phyloP scores from a whole-genome alignment of 2,113 vertebrate species.

The Lophochroa leadbeateri region DNA sequence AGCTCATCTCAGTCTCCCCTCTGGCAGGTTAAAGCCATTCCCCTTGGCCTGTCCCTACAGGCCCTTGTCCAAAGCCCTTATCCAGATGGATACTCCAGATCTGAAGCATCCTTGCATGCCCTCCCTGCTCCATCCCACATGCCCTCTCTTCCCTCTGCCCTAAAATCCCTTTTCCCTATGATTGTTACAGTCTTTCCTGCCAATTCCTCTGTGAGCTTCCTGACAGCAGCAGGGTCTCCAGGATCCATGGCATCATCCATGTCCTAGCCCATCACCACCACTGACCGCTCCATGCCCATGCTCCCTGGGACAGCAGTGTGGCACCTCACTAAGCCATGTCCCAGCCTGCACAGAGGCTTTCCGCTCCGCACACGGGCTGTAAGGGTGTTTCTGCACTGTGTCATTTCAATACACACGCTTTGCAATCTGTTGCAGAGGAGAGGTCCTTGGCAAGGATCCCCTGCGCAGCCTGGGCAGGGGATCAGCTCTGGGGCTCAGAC shows the following conservation, averaged over 20 bases:
- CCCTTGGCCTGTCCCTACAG: neutral
- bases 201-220: neutral
- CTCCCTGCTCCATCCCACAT: too few relatives aligned
- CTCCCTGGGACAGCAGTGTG: neutral
- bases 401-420: neutral
- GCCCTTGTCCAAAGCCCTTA: neutral
- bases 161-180: too few relatives aligned
- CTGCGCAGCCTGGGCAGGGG: neutral
- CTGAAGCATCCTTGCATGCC: too few relatives aligned
- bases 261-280: neutral
- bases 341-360: neutral
- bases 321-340: neutral
- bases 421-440: neutral
- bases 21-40: neutral
- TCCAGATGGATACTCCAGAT: too few relatives aligned
- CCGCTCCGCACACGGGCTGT: fast-evolving
- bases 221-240: neutral
- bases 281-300: neutral
- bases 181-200: too few relatives aligned
- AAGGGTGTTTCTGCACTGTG: neutral
- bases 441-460: neutral
- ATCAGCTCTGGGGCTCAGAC: neutral
- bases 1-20: neutral
- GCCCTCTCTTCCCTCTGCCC: too few relatives aligned
- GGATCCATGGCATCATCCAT: neutral